Base-by-base conservation (phyloP, 1,140 invertebrate species). In the Steinernema feltiae region DNA sequence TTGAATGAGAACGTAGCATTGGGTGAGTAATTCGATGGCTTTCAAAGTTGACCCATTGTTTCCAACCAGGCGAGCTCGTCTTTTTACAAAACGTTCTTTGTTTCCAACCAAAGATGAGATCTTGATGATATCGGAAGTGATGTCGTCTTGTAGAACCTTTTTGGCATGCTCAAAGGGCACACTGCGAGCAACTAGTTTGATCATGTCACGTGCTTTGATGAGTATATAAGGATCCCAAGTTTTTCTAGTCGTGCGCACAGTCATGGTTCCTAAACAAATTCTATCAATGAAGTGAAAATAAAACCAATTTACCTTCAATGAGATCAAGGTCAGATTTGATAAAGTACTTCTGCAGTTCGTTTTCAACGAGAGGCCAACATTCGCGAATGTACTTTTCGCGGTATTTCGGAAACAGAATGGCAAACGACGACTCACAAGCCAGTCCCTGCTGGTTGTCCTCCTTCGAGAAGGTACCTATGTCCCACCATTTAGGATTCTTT, bases 161-260 rank as follows among this genome's bases (percentile, higher is more conserved):
- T 88, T 78, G 27, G 90, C 90, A 84, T 99, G 95, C 87, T 99
- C 96, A 84, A 92, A 95, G 0, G 97, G 95, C 18, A 99, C 96
- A 87, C 94, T 97, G 82, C 97, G 88, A 0, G 96, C 93, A 75
- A 99, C 86, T 1, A 99, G 88, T 87, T 97, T 97, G 75, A 99
- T 93, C 87, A 98, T 90, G 87, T 99, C 97, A 78, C 96, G 90
- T 7, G 95, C 94, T 88, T 99, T 99, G 7, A 99, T 90, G 63
- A 99, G 94, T 53, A 97, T 93, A 80, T 93, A 98, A 0, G 97
- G 97, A 90, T 99, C 97, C 94, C 94, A 99, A 0, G 96, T 98
- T 89, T 98, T 97, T 71, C 94, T 90, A 0, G 95, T 98, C 0
- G 97, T 99, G 86, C 90, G 90, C 0, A 99, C 97, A 3, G 91